Evolutionary conservation across 2,797 vertebrate genomes (phyloP).

Genomic region (Phataginus tetradactyla): DNA sequence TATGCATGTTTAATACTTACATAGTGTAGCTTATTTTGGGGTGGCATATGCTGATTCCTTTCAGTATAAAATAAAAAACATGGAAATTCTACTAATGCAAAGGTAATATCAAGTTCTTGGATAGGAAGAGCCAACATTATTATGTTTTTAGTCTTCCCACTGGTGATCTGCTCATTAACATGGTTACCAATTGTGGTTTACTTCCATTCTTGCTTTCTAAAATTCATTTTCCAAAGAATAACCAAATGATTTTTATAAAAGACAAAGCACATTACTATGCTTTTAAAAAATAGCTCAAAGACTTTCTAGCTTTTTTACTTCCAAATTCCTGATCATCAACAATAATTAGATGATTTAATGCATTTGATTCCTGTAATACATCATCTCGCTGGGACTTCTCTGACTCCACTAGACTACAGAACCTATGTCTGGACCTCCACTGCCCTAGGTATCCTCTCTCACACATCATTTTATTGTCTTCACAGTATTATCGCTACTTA

Average conservation of each 20-base stretch:
- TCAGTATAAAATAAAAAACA: background rate
- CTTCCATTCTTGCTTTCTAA: background rate
- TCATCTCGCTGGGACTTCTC: background rate
- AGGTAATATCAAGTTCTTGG: background rate
- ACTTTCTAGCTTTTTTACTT: background rate
- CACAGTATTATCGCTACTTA: background rate
- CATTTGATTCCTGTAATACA: background rate
- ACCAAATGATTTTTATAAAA: background rate
- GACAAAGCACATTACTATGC: background rate
- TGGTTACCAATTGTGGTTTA: background rate
- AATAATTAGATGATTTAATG: background rate
- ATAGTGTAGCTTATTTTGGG: background rate
- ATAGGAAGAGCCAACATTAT: background rate
- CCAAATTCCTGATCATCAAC: background rate
- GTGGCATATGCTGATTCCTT: background rate
- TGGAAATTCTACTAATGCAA: background rate
- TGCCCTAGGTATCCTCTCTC: background rate
- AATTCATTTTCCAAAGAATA: background rate
- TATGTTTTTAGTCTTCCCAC: background rate
- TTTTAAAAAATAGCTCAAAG: background rate
- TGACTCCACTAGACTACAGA: background rate
- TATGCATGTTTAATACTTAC: too few relatives aligned
- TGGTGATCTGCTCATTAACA: background rate
- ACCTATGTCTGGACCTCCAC: background rate
- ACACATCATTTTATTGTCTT: background rate